A percentile compares a stretch with the other conserved stretches of the same genome.
Evolutionary conservation across 2,888 invertebrate genomes (phyloP).

Genomic region (Lithodes maja): DNA sequence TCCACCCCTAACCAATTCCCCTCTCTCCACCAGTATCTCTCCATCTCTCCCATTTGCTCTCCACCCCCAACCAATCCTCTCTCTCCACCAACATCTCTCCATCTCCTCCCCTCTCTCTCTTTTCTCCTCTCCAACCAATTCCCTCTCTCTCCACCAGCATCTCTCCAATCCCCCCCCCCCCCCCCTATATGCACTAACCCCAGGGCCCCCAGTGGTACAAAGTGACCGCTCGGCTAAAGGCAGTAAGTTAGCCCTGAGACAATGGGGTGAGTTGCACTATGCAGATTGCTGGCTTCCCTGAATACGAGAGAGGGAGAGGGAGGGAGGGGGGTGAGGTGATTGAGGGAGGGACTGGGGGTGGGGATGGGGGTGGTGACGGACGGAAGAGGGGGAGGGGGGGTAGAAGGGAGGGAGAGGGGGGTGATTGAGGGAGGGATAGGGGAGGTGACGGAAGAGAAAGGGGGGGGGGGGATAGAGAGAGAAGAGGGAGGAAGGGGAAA

Average conservation of each 20-base stretch:
- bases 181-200: neutral
- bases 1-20: neutral
- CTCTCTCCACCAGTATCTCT: neutral
- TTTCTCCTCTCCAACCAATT: neutral
- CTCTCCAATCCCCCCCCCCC: constrained; percentile 1
- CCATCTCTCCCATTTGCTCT: neutral
- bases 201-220: constrained; percentile 6
- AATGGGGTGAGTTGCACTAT: constrained; percentile 62
- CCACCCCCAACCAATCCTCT: neutral
- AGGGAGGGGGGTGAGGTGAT: neutral
- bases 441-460: neutral
- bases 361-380: neutral
- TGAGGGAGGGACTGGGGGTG: neutral
- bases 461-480: neutral
- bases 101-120: neutral
- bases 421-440: neutral
- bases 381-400: neutral
- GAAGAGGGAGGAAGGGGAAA: neutral
- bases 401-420: neutral
- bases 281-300: constrained; percentile 55
- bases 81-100: neutral
- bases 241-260: constrained; percentile 52
- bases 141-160: neutral
- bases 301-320: constrained; percentile 22
- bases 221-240: constrained; percentile 38